phyloP scores from a whole-genome alignment of 2,888 invertebrate genomes.

The Drosophila nr. fundita region DNA sequence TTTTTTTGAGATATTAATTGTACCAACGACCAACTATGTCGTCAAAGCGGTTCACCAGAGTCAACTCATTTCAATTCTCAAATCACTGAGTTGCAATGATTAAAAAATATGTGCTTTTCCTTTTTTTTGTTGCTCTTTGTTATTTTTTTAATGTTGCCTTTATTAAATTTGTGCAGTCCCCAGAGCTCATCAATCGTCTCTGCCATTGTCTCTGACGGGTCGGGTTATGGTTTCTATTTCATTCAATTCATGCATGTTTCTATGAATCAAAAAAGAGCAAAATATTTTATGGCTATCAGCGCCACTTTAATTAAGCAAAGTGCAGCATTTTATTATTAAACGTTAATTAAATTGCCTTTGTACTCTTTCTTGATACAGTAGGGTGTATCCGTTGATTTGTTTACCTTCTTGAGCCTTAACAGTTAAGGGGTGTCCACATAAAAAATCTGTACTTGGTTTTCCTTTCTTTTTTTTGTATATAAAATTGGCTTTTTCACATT shows the following conservation, averaged over 20 bases:
- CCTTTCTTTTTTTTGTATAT: neutral
- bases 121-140: neutral
- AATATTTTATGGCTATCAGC: neutral
- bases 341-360: neutral
- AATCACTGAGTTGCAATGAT: conserved; percentile 3
- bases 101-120: neutral
- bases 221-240: neutral
- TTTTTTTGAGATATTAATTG: neutral
- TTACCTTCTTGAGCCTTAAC: neutral
- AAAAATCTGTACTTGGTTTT: neutral
- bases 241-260: neutral
- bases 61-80: neutral
- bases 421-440: neutral
- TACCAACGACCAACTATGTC: neutral
- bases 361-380: neutral
- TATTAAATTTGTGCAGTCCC: neutral
- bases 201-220: neutral
- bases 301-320: neutral
- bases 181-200: neutral
- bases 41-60: neutral
- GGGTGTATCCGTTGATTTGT: neutral
- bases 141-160: neutral
- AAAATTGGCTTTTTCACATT: neutral
- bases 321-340: neutral
- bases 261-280: neutral